phyloP scores from a whole-genome alignment of 2,797 vertebrate genomes.

The Gymnocypris eckloni region DNA sequence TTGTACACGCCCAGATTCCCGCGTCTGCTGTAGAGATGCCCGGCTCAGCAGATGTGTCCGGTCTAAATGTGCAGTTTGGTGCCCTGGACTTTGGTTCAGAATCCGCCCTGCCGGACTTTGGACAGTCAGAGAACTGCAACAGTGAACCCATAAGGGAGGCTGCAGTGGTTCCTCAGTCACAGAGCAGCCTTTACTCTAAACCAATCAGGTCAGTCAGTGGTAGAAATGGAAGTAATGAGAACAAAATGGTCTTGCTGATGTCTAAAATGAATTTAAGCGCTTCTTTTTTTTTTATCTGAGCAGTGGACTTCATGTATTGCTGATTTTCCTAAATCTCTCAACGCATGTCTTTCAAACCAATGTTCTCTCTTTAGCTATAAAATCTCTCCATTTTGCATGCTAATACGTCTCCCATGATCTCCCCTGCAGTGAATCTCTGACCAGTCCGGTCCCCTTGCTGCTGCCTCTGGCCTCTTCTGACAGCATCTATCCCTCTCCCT shows the following conservation, averaged over 20 bases:
- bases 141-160: conserved; percentile 75
- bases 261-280: not conserved
- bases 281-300: not conserved
- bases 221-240: not conserved
- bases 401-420: conserved; percentile 34
- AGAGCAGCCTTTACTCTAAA: conserved; percentile 89
- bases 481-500: conserved; percentile 84
- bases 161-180: conserved; percentile 72
- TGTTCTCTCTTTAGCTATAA: conserved; percentile 9
- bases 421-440: conserved; percentile 85
- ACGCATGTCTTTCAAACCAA: not conserved
- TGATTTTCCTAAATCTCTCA: conserved; percentile 35
- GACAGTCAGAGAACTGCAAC: conserved; percentile 80
- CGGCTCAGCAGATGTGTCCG: conserved; percentile 88
- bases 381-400: conserved; percentile 22
- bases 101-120: conserved; percentile 86
- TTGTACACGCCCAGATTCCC: conserved; percentile 81
- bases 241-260: not conserved
- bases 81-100: conserved; percentile 95
- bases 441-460: conserved; percentile 85
- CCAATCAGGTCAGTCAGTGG: conserved; percentile 81
- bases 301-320: conserved; percentile 9
- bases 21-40: conserved; percentile 97
- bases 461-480: conserved; percentile 86
- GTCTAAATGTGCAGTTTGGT: conserved; percentile 95